Evolutionary conservation across 2,888 invertebrate genomes (phyloP).

Genomic region (Agrotis puta): DNA sequence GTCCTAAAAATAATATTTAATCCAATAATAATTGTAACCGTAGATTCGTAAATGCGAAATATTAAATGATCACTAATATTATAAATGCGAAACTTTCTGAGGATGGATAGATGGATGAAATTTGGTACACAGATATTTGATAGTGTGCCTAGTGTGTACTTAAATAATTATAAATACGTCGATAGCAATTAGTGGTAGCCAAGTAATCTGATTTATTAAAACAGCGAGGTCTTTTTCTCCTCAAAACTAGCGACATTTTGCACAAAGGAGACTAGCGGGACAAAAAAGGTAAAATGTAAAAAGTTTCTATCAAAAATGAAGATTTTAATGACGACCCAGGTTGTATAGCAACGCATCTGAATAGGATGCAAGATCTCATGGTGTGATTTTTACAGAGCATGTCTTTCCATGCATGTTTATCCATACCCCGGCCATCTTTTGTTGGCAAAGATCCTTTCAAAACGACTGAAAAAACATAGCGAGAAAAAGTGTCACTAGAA

Average conservation of each 20-base stretch:
- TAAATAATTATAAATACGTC: no score
- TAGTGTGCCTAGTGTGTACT: no score
- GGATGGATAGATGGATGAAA: no score
- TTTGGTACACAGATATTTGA: no score
- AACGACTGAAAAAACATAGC: background rate
- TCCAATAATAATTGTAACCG: no score
- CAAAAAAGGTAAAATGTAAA: background rate
- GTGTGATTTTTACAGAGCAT: conserved; percentile 1
- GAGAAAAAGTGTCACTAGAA: background rate
- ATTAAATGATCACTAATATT: no score
- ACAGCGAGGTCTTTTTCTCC: background rate
- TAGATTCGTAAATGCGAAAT: no score
- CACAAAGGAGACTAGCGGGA: background rate
- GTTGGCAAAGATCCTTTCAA: conserved; percentile 9
- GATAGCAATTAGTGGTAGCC: no score
- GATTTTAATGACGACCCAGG: background rate
- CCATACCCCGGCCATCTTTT: background rate
- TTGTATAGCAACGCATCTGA: background rate
- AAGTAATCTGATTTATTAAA: background rate
- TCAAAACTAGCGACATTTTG: conserved; percentile 7
- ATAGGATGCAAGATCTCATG: background rate
- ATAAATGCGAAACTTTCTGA: no score
- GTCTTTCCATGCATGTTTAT: background rate
- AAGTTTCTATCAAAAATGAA: conserved; percentile 15
- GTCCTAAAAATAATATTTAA: no score